Evolutionary conservation across 2,113 vertebrate species (phyloP).

Genomic region (Eudyptes chrysolophus): DNA sequence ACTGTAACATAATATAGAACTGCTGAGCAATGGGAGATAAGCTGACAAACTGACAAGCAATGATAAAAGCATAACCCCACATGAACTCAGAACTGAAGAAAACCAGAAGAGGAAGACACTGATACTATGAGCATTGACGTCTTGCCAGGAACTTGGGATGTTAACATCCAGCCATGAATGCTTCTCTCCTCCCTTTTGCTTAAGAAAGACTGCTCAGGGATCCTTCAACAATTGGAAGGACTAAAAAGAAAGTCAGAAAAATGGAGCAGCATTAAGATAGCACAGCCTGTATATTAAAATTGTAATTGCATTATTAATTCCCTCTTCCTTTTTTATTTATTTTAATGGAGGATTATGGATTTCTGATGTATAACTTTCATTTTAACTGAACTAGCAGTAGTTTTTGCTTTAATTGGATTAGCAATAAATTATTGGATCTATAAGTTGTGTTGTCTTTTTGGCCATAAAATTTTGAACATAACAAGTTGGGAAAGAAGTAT

Average conservation of each 20-base stretch:
- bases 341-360: background rate
- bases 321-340: background rate
- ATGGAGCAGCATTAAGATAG: background rate
- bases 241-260: background rate
- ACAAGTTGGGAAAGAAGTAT: background rate
- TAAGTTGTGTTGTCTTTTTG: background rate
- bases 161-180: background rate
- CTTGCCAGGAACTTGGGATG: background rate
- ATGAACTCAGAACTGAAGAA: background rate
- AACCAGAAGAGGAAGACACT: background rate
- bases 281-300: accelerated
- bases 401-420: background rate
- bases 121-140: accelerated
- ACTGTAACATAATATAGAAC: background rate
- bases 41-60: background rate
- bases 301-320: background rate
- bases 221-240: background rate
- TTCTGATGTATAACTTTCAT: background rate
- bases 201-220: background rate
- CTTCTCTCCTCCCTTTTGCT: background rate
- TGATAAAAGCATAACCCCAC: background rate
- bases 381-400: background rate
- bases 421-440: background rate
- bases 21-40: background rate
- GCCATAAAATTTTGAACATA: background rate